Percentiles rank a stretch among this genome's conserved stretches.
Evolutionary conservation across 2,888 invertebrate species (phyloP).

Genomic region (Rotaria sp.): DNA sequence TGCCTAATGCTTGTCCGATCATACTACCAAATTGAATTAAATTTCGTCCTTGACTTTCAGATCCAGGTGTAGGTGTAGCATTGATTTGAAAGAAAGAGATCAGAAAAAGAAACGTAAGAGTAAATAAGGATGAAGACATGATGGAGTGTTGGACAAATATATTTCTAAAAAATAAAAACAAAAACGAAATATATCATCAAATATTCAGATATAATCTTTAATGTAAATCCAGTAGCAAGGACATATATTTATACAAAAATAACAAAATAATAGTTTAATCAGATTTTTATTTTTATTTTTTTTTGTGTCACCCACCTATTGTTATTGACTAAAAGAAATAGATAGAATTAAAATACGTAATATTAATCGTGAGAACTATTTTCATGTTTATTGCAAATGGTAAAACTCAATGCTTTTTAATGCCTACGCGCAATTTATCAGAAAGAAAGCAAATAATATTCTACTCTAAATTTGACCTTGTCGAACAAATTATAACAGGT

Average conservation of each 20-base stretch:
- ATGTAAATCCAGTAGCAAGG: neutral
- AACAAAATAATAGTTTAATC: neutral
- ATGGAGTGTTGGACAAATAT: neutral
- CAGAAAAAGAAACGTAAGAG: neutral
- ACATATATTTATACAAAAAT: neutral
- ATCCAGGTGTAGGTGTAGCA: neutral
- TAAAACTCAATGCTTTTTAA: neutral
- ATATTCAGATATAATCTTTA: neutral
- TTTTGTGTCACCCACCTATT: neutral
- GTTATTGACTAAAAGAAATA: neutral
- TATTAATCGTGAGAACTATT: neutral
- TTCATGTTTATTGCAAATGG: neutral
- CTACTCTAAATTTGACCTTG: too few relatives aligned
- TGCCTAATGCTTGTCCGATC: neutral
- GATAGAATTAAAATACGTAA: neutral
- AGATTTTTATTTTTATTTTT: neutral
- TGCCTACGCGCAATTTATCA: neutral
- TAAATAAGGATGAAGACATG: neutral
- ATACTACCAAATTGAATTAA: constrained; percentile 33
- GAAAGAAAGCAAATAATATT: too few relatives aligned
- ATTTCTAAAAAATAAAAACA: neutral
- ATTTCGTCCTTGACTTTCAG: constrained; percentile 22
- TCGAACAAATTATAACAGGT: too few relatives aligned
- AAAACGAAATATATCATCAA: neutral
- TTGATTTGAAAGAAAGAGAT: neutral